phyloP scores from a whole-genome alignment of 2,113 vertebrate genomes.

The Coregonus clupeaformis region DNA sequence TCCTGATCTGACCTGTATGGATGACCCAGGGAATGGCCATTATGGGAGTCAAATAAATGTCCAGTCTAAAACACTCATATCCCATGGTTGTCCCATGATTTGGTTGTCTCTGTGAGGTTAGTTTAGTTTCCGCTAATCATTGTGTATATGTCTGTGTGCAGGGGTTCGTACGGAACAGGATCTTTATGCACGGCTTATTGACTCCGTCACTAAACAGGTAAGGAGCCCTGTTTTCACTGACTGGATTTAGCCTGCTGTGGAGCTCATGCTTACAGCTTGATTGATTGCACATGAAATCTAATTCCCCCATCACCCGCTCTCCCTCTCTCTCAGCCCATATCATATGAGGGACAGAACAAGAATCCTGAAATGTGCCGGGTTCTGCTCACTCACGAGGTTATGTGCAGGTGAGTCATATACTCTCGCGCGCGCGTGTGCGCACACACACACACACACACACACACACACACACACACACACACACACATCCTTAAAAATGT shows the following conservation, averaged over 20 bases:
- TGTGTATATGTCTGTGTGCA: conserved; percentile 51
- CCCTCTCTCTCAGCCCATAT: conserved; percentile 80
- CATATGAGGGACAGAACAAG: conserved; percentile 97
- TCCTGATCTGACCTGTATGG: neutral
- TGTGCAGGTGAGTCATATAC: conserved; percentile 92
- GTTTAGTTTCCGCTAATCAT: neutral
- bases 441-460: conserved; percentile 35
- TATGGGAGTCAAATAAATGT: neutral
- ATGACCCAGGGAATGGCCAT: neutral
- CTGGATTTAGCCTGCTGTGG: neutral
- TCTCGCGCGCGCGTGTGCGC: too few relatives aligned
- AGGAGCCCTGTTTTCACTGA: conserved; percentile 35
- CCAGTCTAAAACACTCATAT: neutral
- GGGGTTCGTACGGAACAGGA: conserved; percentile 97
- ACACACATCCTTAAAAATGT: conserved; percentile 3
- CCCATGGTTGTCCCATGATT: too few relatives aligned
- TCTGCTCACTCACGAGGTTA: conserved; percentile 94
- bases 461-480: conserved; percentile 11
- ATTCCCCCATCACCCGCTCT: conserved; percentile 13
- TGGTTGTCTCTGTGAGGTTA: neutral
- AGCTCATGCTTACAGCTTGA: neutral
- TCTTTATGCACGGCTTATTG: conserved; percentile 93
- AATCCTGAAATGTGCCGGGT: conserved; percentile 98
- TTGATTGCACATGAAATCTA: conserved; percentile 36
- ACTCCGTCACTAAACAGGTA: conserved; percentile 98